Evolutionary conservation across 2,113 vertebrate species (phyloP).

Genomic region (Salvelinus namaycush): DNA sequence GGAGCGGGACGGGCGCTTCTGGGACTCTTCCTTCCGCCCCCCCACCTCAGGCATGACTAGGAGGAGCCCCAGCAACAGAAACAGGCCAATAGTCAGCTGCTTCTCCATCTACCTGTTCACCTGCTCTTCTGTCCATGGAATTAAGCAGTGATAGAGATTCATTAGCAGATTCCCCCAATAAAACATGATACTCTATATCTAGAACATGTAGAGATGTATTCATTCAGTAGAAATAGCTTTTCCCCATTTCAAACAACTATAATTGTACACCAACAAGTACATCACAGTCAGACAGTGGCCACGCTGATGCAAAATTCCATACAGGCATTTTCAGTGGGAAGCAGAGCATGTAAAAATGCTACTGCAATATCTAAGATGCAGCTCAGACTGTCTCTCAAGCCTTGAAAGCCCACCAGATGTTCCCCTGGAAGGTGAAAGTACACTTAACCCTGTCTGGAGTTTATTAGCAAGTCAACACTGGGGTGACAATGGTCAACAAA

Average conservation of each 20-base stretch:
- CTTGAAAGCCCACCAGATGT: conserved; percentile 55
- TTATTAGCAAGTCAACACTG: conserved; percentile 62
- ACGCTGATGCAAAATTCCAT: neutral
- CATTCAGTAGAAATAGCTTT: neutral
- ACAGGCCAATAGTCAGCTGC: conserved; percentile 39
- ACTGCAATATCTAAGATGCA: neutral
- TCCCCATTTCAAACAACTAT: neutral
- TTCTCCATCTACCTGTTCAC: conserved; percentile 57
- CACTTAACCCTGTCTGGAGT: conserved; percentile 32
- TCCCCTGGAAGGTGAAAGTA: conserved; percentile 36
- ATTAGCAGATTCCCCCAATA: neutral
- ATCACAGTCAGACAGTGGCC: neutral
- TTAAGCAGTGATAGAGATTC: conserved; percentile 12
- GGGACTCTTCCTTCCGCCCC: conserved; percentile 29
- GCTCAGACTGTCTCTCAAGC: neutral
- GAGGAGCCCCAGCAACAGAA: conserved; percentile 55
- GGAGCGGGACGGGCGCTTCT: conserved; percentile 42
- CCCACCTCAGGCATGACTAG: conserved; percentile 26
- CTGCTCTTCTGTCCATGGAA: conserved; percentile 14
- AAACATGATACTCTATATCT: neutral
- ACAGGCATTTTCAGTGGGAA: neutral
- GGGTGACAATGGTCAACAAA: conserved; percentile 60
- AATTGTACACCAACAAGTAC: neutral
- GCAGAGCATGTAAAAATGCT: no score
- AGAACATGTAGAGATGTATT: neutral